phyloP scores from a whole-genome alignment of 2,113 vertebrate genomes.

The Sinosuthora webbiana region DNA sequence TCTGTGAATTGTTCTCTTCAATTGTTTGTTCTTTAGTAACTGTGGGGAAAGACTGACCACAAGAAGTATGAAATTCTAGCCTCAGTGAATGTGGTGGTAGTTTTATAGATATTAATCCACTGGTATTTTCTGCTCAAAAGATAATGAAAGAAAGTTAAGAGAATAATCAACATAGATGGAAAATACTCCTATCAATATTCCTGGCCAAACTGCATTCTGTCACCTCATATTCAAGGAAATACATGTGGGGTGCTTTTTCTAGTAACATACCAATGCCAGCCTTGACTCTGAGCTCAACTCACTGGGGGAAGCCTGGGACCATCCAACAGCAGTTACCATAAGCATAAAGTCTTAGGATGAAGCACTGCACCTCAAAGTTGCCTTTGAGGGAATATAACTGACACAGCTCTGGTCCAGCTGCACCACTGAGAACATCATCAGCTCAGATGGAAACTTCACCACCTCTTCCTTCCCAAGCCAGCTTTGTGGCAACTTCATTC shows the following conservation, averaged over 20 bases:
- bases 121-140: not conserved
- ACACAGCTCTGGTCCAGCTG: not conserved
- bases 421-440: not conserved
- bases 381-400: not conserved
- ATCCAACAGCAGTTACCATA: not conserved
- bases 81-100: rapidly evolving
- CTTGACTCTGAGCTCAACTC: not conserved
- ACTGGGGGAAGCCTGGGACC: not conserved
- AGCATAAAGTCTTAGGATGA: not conserved
- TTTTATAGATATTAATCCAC: not conserved
- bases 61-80: not conserved
- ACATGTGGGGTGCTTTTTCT: not conserved
- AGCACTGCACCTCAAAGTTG: not conserved
- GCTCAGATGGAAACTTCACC: not conserved
- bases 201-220: not conserved
- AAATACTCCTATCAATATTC: not conserved
- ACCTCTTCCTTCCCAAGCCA: not conserved
- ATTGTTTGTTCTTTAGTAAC: constrained; percentile 34
- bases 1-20: constrained; percentile 13
- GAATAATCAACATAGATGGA: not conserved
- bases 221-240: not conserved
- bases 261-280: not conserved
- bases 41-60: constrained; percentile 16
- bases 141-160: not conserved
- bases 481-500: not conserved